phyloP scores from a whole-genome alignment of 2,113 vertebrate species.

The Rhea pennata region DNA sequence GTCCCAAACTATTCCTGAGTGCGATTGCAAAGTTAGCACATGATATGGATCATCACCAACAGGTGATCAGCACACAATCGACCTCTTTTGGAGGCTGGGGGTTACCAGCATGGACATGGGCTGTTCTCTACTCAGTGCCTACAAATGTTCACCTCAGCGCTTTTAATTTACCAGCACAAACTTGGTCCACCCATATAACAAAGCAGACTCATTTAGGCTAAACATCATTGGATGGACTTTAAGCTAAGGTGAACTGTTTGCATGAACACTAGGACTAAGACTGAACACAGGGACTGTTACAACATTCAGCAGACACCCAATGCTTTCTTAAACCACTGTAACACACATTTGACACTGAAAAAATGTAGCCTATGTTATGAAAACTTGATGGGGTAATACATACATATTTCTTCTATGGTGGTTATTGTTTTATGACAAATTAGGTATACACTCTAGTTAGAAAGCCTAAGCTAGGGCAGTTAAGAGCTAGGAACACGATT shows the following conservation, averaged over 20 bases:
- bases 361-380: neutral
- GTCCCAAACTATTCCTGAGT: neutral
- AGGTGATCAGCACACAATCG: neutral
- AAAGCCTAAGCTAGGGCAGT: neutral
- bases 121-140: neutral
- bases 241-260: neutral
- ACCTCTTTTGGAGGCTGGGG: neutral
- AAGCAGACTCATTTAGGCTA: neutral
- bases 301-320: rapidly evolving
- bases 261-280: neutral
- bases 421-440: neutral
- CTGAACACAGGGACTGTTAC: neutral
- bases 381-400: neutral
- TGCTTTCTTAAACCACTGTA: neutral
- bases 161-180: neutral
- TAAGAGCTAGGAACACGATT: neutral
- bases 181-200: neutral
- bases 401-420: neutral
- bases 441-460: neutral
- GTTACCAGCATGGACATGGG: neutral
- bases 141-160: neutral
- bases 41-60: neutral
- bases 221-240: neutral
- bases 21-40: neutral
- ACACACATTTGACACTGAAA: neutral